Evolutionary conservation across 2,797 vertebrate genomes (phyloP).

Genomic region (Neopelma chrysocephalum): DNA sequence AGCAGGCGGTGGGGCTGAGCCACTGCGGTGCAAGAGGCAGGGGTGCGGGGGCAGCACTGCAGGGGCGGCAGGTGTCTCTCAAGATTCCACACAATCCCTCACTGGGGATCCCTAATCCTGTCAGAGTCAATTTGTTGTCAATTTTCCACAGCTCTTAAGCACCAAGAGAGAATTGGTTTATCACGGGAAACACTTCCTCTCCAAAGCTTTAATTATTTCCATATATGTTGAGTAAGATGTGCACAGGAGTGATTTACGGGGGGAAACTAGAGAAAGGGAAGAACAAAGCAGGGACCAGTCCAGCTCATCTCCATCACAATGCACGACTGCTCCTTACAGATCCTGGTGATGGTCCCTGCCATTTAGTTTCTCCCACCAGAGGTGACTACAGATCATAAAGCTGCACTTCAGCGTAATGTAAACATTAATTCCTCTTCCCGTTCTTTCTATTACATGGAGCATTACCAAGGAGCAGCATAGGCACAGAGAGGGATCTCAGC

Average conservation of each 20-base stretch:
- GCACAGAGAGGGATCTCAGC: neutral
- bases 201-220: constrained; percentile 23
- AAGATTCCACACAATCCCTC: neutral
- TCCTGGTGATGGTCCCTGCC: neutral
- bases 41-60: fast-evolving
- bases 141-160: neutral
- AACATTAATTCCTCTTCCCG: neutral
- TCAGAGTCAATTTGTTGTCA: constrained; percentile 7
- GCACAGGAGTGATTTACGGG: neutral
- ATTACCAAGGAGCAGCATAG: neutral
- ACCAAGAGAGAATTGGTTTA: constrained; percentile 6
- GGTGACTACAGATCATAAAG: neutral
- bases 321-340: neutral
- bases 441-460: neutral
- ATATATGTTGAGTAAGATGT: neutral
- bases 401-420: fast-evolving
- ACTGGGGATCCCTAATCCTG: neutral
- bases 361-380: neutral
- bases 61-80: neutral
- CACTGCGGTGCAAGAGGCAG: fast-evolving
- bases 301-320: neutral
- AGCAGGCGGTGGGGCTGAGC: neutral
- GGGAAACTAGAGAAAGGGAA: neutral
- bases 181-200: neutral
- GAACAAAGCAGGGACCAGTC: neutral